Evolutionary conservation across 2,888 invertebrate species (phyloP), one percentile per base, ranked within the genome.

Genomic region (Sialis fuliginosa): DNA sequence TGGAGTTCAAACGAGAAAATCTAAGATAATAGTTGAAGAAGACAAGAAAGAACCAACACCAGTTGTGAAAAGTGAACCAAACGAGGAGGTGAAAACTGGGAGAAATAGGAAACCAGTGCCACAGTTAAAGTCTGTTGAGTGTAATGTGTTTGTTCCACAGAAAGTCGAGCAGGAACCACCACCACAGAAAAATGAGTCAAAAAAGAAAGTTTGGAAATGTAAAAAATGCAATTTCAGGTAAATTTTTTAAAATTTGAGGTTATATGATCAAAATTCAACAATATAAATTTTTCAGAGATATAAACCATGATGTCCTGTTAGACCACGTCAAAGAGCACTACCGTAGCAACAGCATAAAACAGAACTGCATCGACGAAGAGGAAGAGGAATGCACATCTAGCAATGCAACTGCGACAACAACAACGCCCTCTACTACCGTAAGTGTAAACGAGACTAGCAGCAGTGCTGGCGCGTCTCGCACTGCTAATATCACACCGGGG

Each of bases 141-240:
- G 60, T 39, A 13, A 22, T 22, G 2, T 22, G 22, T 22, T 22
- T 22, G 22, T 22, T 22, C 22, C 22, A 22, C 22, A 22, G 22
- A 22, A 22, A 22, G 22, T 22, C 22, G 22, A 22, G 22, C 22
- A 22, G 4, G 22, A 22, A 22, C 22, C 22, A 22, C 4, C 22
- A 22, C 22, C 22, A 4, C 22, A 22, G 22, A 22, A 22, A 22
- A 22, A 22, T 4, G 22, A 22, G 22, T 22, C 22, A 22, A 22
- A 22, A 22, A 22, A 22, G 22, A 22, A 22, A 22, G 66, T 82
- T 55, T 89, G 89, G 82, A 86, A 88, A 62, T 93, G 92, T 65
- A 88, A 88, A 65, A 85, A 85, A 60, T 93, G 92, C 65, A 79
- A 81, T 61, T 91, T 84, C 65, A 81, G 79, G 86, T 86, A 64